Percentiles rank a stretch among this genome's conserved stretches.
These are phyloP conservation scores for Zaprionus inermis DNA, from an alignment of 1,140 invertebrate species.

Conservation along the genomic window DNA sequence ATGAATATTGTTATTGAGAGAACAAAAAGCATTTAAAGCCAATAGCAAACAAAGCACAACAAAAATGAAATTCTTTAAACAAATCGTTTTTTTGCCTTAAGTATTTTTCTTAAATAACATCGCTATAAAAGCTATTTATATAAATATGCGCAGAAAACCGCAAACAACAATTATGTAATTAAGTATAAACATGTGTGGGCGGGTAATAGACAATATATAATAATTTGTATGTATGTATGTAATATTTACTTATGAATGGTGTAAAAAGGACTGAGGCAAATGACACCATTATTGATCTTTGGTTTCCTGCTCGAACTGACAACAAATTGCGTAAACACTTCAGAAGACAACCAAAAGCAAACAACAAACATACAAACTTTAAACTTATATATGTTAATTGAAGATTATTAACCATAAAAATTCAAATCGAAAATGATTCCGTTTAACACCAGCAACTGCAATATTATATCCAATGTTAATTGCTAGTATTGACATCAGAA, in stretches of 20 bases:
- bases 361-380: constrained; percentile 43
- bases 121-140: constrained; percentile 74
- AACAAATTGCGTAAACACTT: constrained; percentile 41
- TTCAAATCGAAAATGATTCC: constrained; percentile 42
- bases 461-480: constrained; percentile 52
- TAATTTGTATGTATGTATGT: constrained; percentile 34
- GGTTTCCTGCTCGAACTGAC: constrained; percentile 47
- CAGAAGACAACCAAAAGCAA: constrained; percentile 37
- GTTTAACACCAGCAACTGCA: constrained; percentile 25
- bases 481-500: constrained; percentile 49
- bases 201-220: constrained; percentile 51
- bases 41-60: constrained; percentile 74
- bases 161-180: constrained; percentile 78
- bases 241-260: constrained; percentile 27
- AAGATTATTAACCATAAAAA: constrained; percentile 39
- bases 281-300: constrained; percentile 41
- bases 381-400: constrained; percentile 41
- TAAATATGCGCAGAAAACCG: constrained; percentile 64
- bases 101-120: constrained; percentile 73
- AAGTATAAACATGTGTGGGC: constrained; percentile 60
- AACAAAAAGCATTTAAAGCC: constrained; percentile 69
- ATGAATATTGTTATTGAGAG: constrained; percentile 62
- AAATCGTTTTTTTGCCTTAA: constrained; percentile 74
- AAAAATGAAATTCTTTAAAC: constrained; percentile 74
- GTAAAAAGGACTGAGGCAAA: constrained; percentile 11